A percentile compares a stretch with the other conserved stretches of the same genome.
Conservation (phyloP, 2,113 vertebrate species). For the Seriola rivoliana region DNA sequence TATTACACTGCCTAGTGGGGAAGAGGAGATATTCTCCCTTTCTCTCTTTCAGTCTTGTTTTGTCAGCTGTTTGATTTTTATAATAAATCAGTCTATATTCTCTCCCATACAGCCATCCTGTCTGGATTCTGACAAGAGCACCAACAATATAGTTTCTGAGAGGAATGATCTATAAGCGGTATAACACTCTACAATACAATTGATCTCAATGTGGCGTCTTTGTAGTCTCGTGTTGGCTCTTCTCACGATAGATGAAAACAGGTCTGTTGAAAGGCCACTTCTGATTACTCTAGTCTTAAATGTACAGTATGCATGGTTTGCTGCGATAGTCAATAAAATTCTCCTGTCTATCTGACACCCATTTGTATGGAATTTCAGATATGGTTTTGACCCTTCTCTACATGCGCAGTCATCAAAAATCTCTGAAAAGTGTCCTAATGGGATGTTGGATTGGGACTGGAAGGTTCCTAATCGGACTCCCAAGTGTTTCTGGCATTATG, state of each 20-base stretch:
- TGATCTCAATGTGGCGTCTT: conserved; percentile 70
- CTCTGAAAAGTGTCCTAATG: background rate
- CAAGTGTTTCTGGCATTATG: conserved; percentile 24
- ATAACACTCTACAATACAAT: conserved; percentile 39
- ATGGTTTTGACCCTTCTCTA: background rate
- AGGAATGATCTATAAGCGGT: conserved; percentile 12
- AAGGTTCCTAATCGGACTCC: conserved; percentile 14
- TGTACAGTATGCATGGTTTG: conserved; percentile 10
- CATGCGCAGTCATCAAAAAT: conserved; percentile 20
- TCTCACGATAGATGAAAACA: conserved; percentile 37
- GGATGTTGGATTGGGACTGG: conserved; percentile 1
- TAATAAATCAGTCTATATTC: conserved; percentile 60
- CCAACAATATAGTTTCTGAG: conserved; percentile 23
- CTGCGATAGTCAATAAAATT: background rate
- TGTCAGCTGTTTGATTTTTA: conserved; percentile 68
- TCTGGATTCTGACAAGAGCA: conserved; percentile 42
- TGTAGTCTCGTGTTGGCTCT: conserved; percentile 58
- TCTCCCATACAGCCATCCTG: conserved; percentile 37
- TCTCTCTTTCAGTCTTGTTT: conserved; percentile 44
- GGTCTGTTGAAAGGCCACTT: conserved; percentile 37
- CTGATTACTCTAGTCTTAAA: conserved; percentile 40
- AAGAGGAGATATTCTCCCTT: conserved; percentile 44
- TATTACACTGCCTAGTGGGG: conserved; percentile 85
- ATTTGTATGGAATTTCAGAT: background rate
- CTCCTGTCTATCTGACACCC: background rate